Evolutionary conservation across 2,113 vertebrate species (phyloP).

Genomic region (Marcusenius ussheri): DNA sequence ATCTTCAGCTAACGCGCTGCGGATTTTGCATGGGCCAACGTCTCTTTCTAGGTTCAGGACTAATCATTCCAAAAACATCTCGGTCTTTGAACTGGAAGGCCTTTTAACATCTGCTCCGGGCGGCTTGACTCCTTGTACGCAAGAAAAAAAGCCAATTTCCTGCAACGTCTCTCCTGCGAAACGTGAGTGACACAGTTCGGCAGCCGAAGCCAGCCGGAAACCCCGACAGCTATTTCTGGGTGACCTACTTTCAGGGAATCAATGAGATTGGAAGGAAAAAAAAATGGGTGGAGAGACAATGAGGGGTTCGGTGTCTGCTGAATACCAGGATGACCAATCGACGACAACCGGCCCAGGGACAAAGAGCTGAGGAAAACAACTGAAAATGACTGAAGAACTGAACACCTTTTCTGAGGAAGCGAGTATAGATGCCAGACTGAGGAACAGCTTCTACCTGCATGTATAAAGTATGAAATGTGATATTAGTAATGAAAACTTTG

Average conservation of each 20-base stretch:
- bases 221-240: conserved; percentile 21
- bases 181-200: conserved; percentile 19
- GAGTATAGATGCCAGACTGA: not conserved
- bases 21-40: not conserved
- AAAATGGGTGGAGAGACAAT: not conserved
- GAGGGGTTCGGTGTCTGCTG: not conserved
- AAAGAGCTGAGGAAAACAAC: not conserved
- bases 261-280: conserved; percentile 1
- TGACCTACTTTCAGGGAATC: conserved; percentile 25
- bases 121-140: not conserved
- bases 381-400: not conserved
- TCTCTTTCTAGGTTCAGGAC: not conserved
- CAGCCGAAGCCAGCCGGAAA: conserved; percentile 9
- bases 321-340: not conserved
- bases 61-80: not conserved
- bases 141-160: conserved; percentile 11
- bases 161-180: not conserved
- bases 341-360: not conserved
- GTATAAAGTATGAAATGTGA: not conserved
- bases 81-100: not conserved
- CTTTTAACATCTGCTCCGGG: conserved; percentile 2
- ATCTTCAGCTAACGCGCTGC: not conserved
- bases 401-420: not conserved
- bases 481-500: not conserved
- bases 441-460: not conserved